These are phyloP conservation scores for Megaceryle maxima DNA, from an alignment of 2,113 vertebrate species.

Conservation along the genomic window DNA sequence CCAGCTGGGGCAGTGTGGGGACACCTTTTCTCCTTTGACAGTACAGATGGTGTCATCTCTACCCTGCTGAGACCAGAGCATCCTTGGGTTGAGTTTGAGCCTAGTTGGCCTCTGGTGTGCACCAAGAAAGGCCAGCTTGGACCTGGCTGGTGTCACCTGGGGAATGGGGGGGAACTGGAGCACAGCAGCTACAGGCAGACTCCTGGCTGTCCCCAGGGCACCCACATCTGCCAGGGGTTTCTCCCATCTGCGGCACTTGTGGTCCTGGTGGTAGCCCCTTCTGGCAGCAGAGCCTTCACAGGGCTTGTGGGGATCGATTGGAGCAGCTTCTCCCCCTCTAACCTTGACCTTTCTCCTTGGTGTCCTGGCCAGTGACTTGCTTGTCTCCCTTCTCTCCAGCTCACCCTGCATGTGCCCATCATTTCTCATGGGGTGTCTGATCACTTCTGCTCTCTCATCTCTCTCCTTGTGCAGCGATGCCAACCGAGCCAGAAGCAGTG, in stretches of 20 bases:
- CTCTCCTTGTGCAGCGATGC: background rate
- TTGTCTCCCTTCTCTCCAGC: background rate
- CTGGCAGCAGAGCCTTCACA: background rate
- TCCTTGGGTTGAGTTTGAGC: background rate
- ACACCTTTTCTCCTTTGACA: background rate
- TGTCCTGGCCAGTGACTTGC: background rate
- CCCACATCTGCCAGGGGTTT: background rate
- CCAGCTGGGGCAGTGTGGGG: background rate
- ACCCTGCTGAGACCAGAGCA: rapidly evolving
- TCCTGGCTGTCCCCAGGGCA: background rate
- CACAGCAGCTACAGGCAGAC: background rate
- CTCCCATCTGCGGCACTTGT: rapidly evolving
- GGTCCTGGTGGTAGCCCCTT: background rate
- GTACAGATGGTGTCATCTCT: background rate
- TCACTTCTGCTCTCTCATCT: background rate
- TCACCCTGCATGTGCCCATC: rapidly evolving
- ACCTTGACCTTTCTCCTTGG: slow-evolving; percentile 14
- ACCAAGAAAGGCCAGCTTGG: background rate
- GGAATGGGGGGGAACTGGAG: background rate
- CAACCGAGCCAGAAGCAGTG: slow-evolving; percentile 75
- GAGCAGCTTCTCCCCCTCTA: background rate
- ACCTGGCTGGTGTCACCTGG: rapidly evolving
- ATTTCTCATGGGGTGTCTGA: background rate
- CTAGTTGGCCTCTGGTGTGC: background rate
- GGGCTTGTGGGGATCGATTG: background rate